Evolutionary conservation across 2,113 vertebrate species (phyloP).

Genomic region (sheep (Ovis aries)): ARS-UI_Ramb_v3.0 NC_056055.1:8143501-8144000

Average conservation of each 20-base stretch:
- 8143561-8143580: background rate
- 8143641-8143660: background rate
- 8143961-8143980: slow-evolving; percentile 29
- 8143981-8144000: background rate
- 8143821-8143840: background rate
- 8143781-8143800: slow-evolving; percentile 21
- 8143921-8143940: background rate
- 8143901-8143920: background rate
- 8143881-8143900: slow-evolving; percentile 20
- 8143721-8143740: slow-evolving; percentile 34
- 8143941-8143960: background rate
- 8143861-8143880: background rate
- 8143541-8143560: background rate
- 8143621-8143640: background rate
- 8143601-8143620: background rate
- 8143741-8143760: slow-evolving; percentile 12
- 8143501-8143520: background rate
- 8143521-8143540: background rate
- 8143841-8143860: background rate
- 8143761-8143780: slow-evolving; percentile 45
- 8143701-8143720: background rate
- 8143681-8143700: background rate
- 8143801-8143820: slow-evolving; percentile 33
- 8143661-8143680: background rate
- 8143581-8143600: background rate